Base-by-base conservation (phyloP, 2,888 invertebrate species). In the Pecten maximus region DNA sequence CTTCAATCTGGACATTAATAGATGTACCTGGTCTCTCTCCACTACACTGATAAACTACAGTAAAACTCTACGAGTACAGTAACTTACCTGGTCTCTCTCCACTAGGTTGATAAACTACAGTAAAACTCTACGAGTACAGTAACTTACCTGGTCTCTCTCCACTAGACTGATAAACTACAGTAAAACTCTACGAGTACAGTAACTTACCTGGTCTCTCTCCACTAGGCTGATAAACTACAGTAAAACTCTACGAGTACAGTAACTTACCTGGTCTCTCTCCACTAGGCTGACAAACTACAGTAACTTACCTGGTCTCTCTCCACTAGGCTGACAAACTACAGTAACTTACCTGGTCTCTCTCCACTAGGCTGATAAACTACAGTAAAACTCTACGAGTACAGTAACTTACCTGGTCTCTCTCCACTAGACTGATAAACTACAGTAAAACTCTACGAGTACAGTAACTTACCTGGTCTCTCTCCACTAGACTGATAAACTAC, bases 141-240 rank as follows among this genome's bases (percentile, higher is more conserved):
- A 2, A 93, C 97, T 97, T 96, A 98, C 98, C 97, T 98, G 98
- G 96, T 99, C 99, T 94, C 98, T 98, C 92, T 98, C 98, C 96
- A 99, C 99, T 91, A 99, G 97, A 92, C 98, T 97, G 28, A 98
- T 98, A n/a, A n/a, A n/a, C n/a, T n/a, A n/a, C n/a, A n/a, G n/a
- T n/a, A n/a, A n/a, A n/a, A n/a, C n/a, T n/a, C n/a, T n/a, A n/a
- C n/a, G n/a, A n/a, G n/a, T n/a, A n/a, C n/a, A n/a, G 4, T 50
- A 2, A 93, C 97, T 97, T 96, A 98, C 98, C 97, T 98, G 98
- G 96, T 99, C 99, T 94, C 98, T 98, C 92, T 98, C 98, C 96
- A 99, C 99, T 91, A 99, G 97, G 92, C 98, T 97, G 28, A 98
- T 98, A n/a, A n/a, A n/a, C n/a, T n/a, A n/a, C n/a, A n/a, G n/a